Percentiles rank a stretch among this genome's conserved stretches.
phyloP scores from a whole-genome alignment of 2,113 vertebrate species.

The Podarcis cretensis region DNA sequence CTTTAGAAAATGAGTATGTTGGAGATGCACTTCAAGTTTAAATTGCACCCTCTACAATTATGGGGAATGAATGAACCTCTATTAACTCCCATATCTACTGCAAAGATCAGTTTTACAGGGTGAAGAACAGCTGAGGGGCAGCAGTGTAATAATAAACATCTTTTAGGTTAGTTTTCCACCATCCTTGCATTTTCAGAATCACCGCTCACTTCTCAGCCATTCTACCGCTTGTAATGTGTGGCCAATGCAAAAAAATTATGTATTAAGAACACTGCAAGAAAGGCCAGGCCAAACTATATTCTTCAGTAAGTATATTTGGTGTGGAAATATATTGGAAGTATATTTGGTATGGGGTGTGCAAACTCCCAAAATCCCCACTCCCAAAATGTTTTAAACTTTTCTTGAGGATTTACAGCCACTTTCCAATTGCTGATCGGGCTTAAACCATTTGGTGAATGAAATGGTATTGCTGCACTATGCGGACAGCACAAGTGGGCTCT shows the following conservation, averaged over 20 bases:
- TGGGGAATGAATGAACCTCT: not conserved
- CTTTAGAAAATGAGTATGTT: not conserved
- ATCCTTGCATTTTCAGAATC: not conserved
- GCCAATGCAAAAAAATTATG: not conserved
- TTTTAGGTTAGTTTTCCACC: not conserved
- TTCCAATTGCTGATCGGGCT: not conserved
- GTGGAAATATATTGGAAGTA: not conserved
- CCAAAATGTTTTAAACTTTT: not conserved
- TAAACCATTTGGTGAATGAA: not conserved
- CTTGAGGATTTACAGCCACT: not conserved
- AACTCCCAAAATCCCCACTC: not conserved
- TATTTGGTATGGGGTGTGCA: not conserved
- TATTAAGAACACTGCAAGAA: not conserved
- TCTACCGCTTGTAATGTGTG: not conserved
- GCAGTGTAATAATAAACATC: not conserved
- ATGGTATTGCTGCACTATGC: not conserved
- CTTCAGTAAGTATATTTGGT: not conserved
- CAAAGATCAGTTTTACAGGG: not conserved
- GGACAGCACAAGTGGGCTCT: not conserved
- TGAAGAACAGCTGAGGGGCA: not conserved
- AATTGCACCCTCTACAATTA: not conserved
- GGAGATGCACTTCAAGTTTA: not conserved
- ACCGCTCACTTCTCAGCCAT: not conserved
- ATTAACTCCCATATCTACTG: not conserved
- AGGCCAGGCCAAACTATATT: not conserved